phyloP scores from a whole-genome alignment of 2,113 vertebrate species.

The Zosterops lateralis region DNA sequence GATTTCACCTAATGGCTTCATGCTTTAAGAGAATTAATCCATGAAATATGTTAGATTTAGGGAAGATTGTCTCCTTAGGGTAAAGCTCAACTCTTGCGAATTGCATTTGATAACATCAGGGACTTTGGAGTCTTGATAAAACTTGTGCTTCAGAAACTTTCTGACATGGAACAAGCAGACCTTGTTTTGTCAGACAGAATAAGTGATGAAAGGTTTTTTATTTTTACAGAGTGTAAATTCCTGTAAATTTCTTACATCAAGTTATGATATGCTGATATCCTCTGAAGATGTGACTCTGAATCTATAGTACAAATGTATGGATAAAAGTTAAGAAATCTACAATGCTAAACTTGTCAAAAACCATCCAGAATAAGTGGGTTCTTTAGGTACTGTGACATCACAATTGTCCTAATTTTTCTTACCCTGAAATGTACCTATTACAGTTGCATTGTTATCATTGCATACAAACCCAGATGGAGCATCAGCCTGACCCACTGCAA shows the following conservation, averaged over 20 bases:
- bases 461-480: neutral
- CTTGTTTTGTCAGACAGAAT: neutral
- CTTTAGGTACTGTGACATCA: neutral
- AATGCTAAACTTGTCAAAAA: neutral
- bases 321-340: neutral
- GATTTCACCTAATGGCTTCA: neutral
- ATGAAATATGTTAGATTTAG: constrained; percentile 7
- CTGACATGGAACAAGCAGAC: neutral
- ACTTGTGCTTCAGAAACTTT: neutral
- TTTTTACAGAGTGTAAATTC: neutral
- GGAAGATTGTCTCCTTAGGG: neutral
- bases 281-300: neutral
- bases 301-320: neutral
- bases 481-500: neutral
- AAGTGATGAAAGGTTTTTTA: neutral
- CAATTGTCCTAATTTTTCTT: neutral
- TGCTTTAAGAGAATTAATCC: constrained; percentile 9
- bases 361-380: neutral
- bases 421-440: neutral
- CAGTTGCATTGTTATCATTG: neutral
- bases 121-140: neutral
- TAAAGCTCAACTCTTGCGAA: neutral
- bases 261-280: neutral
- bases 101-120: neutral
- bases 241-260: neutral